These are phyloP conservation scores for Grapholita molesta DNA, from an alignment of 1,140 invertebrate species.

Conservation along the genomic window DNA sequence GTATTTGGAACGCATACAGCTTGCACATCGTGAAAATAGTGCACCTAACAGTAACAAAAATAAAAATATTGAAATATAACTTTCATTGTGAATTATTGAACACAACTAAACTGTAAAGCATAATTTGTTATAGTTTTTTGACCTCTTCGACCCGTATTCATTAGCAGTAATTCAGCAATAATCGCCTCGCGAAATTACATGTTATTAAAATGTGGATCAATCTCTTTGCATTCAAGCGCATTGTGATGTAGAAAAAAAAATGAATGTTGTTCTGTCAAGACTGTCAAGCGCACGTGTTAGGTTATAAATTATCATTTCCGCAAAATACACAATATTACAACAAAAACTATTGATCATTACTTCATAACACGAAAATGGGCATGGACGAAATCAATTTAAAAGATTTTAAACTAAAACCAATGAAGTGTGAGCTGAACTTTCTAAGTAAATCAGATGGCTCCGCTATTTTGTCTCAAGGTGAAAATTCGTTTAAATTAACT, in stretches of 20 bases:
- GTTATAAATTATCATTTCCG: slow-evolving; percentile 12
- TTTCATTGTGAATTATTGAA: too few species aligned
- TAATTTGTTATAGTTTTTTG: too few species aligned
- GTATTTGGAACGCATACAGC: too few species aligned
- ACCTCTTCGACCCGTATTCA: too few species aligned
- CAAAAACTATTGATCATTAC: neutral
- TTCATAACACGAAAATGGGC: slow-evolving; percentile 36
- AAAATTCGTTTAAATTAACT: neutral
- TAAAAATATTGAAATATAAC: too few species aligned
- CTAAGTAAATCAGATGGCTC: slow-evolving; percentile 87
- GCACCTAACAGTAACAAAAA: too few species aligned
- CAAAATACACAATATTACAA: slow-evolving; percentile 11
- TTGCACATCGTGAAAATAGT: too few species aligned
- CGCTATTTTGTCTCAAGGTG: slow-evolving; percentile 85
- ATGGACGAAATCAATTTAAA: slow-evolving; percentile 37
- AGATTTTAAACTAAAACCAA: slow-evolving; percentile 66
- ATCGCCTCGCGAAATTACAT: too few species aligned
- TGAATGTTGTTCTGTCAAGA: neutral
- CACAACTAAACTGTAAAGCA: too few species aligned
- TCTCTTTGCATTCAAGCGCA: neutral
- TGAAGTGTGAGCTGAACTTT: slow-evolving; percentile 84
- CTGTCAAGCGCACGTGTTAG: neutral
- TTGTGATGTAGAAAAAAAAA: neutral
- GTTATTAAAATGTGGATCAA: neutral
- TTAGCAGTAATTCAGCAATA: too few species aligned